Evolutionary conservation across 2,797 vertebrate species (phyloP).

Genomic region (Sarcophilus harrisii): DNA sequence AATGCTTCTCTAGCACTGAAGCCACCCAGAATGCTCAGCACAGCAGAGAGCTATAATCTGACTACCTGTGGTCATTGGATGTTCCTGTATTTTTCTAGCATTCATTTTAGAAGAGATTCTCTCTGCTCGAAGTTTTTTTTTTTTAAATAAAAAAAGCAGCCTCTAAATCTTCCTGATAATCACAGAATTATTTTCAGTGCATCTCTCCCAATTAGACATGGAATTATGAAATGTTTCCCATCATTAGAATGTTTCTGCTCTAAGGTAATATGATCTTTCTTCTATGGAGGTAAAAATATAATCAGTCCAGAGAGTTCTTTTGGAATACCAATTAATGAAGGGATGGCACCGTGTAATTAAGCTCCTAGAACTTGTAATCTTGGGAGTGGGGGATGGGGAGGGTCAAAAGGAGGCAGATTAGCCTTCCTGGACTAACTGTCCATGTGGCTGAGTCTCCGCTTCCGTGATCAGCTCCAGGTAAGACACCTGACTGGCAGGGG

Average conservation of each 20-base stretch:
- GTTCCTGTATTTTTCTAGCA: no score
- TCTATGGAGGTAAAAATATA: constrained; percentile 30
- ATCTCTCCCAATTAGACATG: constrained; percentile 17
- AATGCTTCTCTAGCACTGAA: neutral
- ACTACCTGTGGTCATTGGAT: neutral
- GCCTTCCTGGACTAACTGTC: neutral
- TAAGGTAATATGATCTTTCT: constrained; percentile 24
- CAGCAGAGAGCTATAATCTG: neutral
- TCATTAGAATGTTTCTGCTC: constrained; percentile 29
- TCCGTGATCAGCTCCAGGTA: neutral
- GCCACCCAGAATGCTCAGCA: neutral
- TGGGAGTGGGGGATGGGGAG: neutral
- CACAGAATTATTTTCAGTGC: neutral
- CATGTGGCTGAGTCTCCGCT: neutral
- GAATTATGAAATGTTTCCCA: constrained; percentile 16
- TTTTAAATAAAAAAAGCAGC: neutral
- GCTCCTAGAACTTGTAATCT: neutral
- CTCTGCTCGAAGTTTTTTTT: neutral
- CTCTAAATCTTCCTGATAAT: neutral
- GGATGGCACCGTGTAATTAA: neutral
- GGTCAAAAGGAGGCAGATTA: neutral
- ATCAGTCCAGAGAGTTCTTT: neutral
- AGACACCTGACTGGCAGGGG: neutral
- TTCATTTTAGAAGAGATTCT: neutral
- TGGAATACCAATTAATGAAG: neutral